Evolutionary conservation across 2,113 vertebrate genomes (phyloP), one percentile per base, ranked within the genome.

Genomic region (Edolisoma coerulescens): DNA sequence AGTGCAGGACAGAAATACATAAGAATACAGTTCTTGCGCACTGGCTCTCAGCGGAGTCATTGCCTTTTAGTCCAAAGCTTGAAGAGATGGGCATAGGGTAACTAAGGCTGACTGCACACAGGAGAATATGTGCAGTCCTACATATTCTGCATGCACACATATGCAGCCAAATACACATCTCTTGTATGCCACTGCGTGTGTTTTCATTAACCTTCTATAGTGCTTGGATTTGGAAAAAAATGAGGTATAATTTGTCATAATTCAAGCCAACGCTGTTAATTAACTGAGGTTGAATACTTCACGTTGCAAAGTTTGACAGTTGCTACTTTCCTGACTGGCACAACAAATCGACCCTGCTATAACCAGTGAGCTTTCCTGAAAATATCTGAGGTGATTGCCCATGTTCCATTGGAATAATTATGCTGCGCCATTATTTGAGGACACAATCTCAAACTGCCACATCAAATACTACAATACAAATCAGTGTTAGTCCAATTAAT

Each of bases 101-200:
- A 18, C 16, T 14, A 2, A n/a, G 23, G 10, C 23, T 70, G 65
- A 16, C 13, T 47, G 41, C 23, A 59, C 33, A 45, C 7, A 44
- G 11, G 9, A 15, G 3, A 53, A 8, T n/a, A 37, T 5, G 2
- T 19, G 13, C 16, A 49, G 39, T 41, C 11, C 35, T 54, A 13
- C 3, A 2, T 17, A 35, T 41, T 33, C 39, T 89, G 44, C 39
- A 35, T 16, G 26, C 2, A 27, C 27, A 59, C 7, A 4, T 27
- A 11, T 10, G 7, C 7, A 69, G 18, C 5, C 10, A 54, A 63
- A 49, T 17, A 45, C 26, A 10, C 28, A 24, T 41, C 56, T 84
- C n/a, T 20, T 9, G 6, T n/a, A 47, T 32, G 10, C 2, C 19
- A 12, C 8, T 2, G 1, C 32, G 11, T 37, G 13, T 42, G 6